A percentile compares a stretch with the other conserved stretches of the same genome.
Evolutionary conservation across 1,140 invertebrate species (phyloP).

Genomic region (Drosophila ercepeae): DNA sequence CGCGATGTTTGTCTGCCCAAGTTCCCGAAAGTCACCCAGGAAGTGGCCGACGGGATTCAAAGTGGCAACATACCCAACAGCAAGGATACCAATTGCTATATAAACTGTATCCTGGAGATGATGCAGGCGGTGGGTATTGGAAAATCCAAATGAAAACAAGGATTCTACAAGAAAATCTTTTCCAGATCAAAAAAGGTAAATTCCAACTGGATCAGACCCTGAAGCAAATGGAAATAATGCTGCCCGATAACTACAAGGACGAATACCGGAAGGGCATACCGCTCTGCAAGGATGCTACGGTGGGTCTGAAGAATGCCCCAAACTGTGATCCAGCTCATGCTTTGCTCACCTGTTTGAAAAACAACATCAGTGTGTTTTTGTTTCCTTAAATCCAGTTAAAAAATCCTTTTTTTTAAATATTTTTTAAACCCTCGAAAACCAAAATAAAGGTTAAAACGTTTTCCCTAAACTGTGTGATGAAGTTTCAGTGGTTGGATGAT

Average conservation of each 20-base stretch:
- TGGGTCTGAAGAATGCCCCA: slow-evolving; percentile 66
- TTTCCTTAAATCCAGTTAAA: slow-evolving; percentile 50
- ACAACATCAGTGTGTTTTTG: slow-evolving; percentile 65
- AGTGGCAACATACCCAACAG: slow-evolving; percentile 65
- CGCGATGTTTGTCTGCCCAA: slow-evolving; percentile 74
- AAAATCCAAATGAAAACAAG: too few species aligned
- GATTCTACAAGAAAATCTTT: too few species aligned
- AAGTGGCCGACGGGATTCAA: slow-evolving; percentile 60
- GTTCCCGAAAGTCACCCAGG: slow-evolving; percentile 62
- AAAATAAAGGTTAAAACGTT: slow-evolving; percentile 29
- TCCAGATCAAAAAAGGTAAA: slow-evolving; percentile 82
- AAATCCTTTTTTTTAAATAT: not conserved
- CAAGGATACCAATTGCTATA: slow-evolving; percentile 77
- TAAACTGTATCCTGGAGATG: slow-evolving; percentile 79
- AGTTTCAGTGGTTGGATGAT: slow-evolving; percentile 18
- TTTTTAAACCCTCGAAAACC: not conserved
- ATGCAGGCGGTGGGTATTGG: slow-evolving; percentile 68
- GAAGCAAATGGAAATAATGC: slow-evolving; percentile 73
- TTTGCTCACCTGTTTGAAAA: slow-evolving; percentile 60
- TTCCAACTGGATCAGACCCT: slow-evolving; percentile 67
- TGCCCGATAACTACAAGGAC: slow-evolving; percentile 70
- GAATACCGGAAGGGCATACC: slow-evolving; percentile 57
- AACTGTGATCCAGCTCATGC: slow-evolving; percentile 71
- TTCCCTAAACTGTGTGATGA: not conserved
- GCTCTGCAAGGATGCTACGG: slow-evolving; percentile 64